These are phyloP conservation scores for Synanthedon formicaeformis DNA, from an alignment of 2,888 invertebrate species.

Conservation along the genomic window DNA sequence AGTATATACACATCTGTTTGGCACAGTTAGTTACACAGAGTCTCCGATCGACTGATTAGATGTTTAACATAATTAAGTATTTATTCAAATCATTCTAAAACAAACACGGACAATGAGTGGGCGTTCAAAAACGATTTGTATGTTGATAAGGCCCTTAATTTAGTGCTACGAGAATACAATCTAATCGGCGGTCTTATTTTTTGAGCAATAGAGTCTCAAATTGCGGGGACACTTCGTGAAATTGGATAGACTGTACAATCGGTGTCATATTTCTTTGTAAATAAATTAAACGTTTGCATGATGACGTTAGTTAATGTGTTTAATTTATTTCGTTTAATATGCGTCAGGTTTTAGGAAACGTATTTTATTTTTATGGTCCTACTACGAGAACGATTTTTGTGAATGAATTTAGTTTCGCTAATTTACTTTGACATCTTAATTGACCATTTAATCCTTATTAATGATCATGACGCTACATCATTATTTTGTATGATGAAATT, in stretches of 20 bases:
- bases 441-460: background rate
- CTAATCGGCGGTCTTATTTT: background rate
- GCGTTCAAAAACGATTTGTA: conserved; percentile 19
- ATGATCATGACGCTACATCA: background rate
- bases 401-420: background rate
- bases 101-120: conserved; percentile 38
- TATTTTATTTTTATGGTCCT: background rate
- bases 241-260: conserved; percentile 5
- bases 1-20: too few species aligned
- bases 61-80: conserved; percentile 52
- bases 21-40: conserved; percentile 18
- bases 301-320: background rate
- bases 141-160: conserved; percentile 26
- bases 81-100: conserved; percentile 45
- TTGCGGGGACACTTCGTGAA: background rate
- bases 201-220: background rate
- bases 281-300: conserved; percentile 8
- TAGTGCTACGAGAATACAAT: background rate
- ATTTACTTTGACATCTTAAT: background rate
- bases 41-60: conserved; percentile 22
- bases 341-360: conserved; percentile 4
- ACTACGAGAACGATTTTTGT: background rate
- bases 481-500: too few species aligned
- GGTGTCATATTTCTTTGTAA: conserved; percentile 24
- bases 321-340: conserved; percentile 3